Percentiles rank a stretch among this genome's conserved stretches.
These are phyloP conservation scores for Tangara arthus DNA, from an alignment of 2,797 vertebrate species.

Conservation along the genomic window DNA sequence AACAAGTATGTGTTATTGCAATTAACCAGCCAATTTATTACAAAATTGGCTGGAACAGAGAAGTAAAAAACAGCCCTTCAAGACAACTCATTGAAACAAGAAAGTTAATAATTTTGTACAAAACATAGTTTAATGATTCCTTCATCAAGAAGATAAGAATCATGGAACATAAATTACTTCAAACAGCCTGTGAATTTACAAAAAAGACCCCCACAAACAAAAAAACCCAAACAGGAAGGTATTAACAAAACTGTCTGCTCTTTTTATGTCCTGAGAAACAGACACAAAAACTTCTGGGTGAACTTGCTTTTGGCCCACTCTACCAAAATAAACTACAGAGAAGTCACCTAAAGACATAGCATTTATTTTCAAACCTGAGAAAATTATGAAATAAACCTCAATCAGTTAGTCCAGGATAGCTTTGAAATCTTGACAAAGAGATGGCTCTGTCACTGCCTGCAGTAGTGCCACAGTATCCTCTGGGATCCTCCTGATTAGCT, in stretches of 20 bases:
- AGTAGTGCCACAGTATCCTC: conserved; percentile 42
- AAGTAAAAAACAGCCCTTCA: not conserved
- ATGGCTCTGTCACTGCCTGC: conserved; percentile 11
- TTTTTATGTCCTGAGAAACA: not conserved
- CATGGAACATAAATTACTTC: not conserved
- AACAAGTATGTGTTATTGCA: not conserved
- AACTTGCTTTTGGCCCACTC: not conserved
- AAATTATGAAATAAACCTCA: not conserved
- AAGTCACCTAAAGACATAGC: not conserved
- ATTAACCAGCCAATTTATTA: conserved; percentile 1
- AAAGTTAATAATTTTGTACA: not conserved
- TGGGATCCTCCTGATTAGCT: conserved; percentile 51
- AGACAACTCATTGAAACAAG: not conserved
- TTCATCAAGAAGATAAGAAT: not conserved
- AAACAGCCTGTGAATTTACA: not conserved
- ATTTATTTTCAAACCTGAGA: not conserved
- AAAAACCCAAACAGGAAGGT: not conserved
- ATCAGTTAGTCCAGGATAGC: conserved; percentile 65
- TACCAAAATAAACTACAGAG: not conserved
- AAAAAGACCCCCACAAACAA: not conserved
- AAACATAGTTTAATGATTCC: not conserved
- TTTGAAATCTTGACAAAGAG: conserved; percentile 67
- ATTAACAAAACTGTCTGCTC: not conserved
- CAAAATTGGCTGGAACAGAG: not conserved
- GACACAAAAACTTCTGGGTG: not conserved